Conservation (phyloP, 2,797 vertebrate genomes). For the Monodelphis domestica region DNA sequence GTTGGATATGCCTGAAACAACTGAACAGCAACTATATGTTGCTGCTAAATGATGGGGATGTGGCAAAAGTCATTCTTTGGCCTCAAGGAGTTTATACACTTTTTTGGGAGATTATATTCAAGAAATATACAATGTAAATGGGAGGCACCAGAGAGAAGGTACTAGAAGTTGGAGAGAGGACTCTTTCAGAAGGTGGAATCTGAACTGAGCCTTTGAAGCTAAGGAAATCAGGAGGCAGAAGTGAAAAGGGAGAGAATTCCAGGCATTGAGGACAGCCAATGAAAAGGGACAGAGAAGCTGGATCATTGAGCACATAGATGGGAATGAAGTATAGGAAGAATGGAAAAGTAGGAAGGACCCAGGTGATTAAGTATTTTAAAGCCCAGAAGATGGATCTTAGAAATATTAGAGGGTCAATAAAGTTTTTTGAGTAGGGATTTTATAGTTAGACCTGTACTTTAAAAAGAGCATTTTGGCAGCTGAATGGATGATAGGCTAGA, state of each 20-base stretch:
- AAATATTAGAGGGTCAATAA: background rate
- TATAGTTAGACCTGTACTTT: background rate
- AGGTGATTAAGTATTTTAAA: background rate
- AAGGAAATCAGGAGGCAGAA: background rate
- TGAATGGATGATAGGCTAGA: background rate
- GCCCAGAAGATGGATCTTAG: background rate
- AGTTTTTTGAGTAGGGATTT: background rate
- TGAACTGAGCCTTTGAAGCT: background rate
- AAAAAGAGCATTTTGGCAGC: background rate
- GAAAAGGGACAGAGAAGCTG: background rate
- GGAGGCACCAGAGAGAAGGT: conserved; percentile 5
- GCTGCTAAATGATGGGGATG: too few species aligned
- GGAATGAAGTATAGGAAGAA: background rate
- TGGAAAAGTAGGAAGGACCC: background rate
- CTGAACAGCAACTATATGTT: background rate
- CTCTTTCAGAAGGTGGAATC: background rate
- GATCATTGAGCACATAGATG: background rate
- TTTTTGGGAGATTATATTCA: background rate
- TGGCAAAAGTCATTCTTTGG: conserved; percentile 34
- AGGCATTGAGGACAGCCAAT: background rate
- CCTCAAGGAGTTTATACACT: background rate
- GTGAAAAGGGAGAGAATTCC: background rate
- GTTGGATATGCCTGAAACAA: background rate
- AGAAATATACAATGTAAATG: conserved; percentile 29
- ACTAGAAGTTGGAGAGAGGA: background rate